phyloP scores from a whole-genome alignment of 1,140 invertebrate species.

The Bombus vancouverensis region DNA sequence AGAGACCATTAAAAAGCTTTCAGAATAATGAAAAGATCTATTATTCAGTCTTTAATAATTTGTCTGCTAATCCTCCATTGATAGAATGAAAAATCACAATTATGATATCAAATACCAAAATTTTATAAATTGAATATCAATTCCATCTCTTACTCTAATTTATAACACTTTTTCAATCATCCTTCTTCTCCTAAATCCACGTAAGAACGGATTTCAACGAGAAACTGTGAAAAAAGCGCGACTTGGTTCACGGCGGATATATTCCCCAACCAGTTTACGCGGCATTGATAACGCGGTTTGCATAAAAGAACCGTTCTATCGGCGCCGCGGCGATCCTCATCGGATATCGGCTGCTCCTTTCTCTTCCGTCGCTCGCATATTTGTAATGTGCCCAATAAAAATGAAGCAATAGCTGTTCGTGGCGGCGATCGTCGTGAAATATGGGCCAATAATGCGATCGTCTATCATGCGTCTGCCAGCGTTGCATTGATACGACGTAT shows the following conservation, averaged over 20 bases:
- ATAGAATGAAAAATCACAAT: too few relatives aligned
- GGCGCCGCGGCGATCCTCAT: not conserved
- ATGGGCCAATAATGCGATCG: slow-evolving; percentile 55
- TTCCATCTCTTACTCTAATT: not conserved
- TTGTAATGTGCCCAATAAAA: slow-evolving; percentile 52
- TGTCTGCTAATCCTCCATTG: too few relatives aligned
- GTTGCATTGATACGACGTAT: slow-evolving; percentile 51
- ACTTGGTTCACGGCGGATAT: not conserved
- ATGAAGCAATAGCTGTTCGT: slow-evolving; percentile 37
- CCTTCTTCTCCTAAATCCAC: not conserved
- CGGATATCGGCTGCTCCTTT: not conserved
- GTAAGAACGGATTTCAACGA: not conserved
- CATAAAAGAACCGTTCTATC: slow-evolving; percentile 35
- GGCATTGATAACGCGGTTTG: slow-evolving; percentile 28
- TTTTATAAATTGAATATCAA: not conserved
- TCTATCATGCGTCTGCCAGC: slow-evolving; percentile 32
- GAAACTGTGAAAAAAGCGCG: not conserved
- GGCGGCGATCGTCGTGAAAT: slow-evolving; percentile 37
- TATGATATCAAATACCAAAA: not conserved
- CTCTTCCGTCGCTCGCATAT: slow-evolving; percentile 1
- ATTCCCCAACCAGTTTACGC: not conserved
- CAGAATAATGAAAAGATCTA: too few relatives aligned
- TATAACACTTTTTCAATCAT: not conserved
- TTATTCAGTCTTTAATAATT: too few relatives aligned
- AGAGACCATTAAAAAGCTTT: too few relatives aligned